Conservation (phyloP, 2,113 vertebrate species). For the Oxygymnocypris stewartii region DNA sequence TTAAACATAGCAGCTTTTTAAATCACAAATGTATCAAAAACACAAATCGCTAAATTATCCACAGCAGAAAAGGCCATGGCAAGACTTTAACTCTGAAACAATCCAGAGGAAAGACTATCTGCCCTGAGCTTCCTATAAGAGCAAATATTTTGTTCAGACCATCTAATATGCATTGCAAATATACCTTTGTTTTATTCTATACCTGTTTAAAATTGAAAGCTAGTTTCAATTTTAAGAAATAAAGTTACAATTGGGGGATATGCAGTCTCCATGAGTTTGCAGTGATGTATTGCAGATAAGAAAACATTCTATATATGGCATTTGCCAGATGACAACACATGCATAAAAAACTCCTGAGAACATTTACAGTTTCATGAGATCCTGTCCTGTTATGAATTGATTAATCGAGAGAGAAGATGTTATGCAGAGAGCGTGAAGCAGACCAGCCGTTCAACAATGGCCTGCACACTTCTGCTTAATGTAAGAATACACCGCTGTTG, state of each 20-base stretch:
- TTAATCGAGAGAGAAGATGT: background rate
- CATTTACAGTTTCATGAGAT: background rate
- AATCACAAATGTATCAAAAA: background rate
- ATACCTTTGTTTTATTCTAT: background rate
- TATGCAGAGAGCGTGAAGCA: background rate
- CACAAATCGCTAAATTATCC: background rate
- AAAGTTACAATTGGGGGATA: too few species aligned
- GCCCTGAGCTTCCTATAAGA: background rate
- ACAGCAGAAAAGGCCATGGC: background rate
- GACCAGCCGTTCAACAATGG: background rate
- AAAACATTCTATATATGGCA: background rate
- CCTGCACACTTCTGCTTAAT: slow-evolving; percentile 3
- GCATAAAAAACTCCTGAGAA: background rate
- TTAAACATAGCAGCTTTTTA: background rate
- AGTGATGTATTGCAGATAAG: background rate
- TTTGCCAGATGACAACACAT: slow-evolving; percentile 15
- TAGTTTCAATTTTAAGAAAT: too few species aligned
- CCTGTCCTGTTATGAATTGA: background rate
- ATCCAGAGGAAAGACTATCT: background rate
- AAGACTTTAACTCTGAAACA: background rate
- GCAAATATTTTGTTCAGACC: background rate
- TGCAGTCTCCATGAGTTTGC: too few species aligned
- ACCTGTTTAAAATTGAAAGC: too few species aligned
- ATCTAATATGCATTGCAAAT: background rate
- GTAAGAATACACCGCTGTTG: slow-evolving; percentile 8